Conservation (phyloP, 2,113 vertebrate species). For the Halcyon senegalensis region DNA sequence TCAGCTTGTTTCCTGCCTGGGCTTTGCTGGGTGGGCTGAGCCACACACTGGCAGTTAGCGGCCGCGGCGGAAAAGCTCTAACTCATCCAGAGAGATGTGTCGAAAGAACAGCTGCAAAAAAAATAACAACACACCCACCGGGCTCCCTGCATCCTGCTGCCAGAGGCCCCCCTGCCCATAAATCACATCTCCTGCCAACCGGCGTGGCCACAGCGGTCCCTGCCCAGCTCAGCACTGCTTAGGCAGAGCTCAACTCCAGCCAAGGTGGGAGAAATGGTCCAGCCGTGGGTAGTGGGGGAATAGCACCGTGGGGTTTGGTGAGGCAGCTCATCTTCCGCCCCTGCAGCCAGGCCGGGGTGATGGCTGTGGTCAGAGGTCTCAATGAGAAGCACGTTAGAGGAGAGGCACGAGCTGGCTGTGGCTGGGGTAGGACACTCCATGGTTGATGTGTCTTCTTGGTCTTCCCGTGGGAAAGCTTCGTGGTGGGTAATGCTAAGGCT, state of each 20-base stretch:
- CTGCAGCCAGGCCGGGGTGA: background rate
- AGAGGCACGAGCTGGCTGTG: background rate
- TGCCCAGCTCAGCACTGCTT: fast-evolving
- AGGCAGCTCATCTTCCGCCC: background rate
- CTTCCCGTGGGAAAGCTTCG: background rate
- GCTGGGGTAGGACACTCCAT: background rate
- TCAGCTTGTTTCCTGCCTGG: background rate
- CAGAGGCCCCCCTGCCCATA: background rate
- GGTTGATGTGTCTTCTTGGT: background rate
- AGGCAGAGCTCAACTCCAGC: background rate
- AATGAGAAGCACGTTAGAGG: fast-evolving
- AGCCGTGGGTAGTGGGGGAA: fast-evolving
- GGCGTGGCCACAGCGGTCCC: fast-evolving
- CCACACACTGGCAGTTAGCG: fast-evolving
- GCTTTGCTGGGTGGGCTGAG: background rate
- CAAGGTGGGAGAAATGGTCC: background rate
- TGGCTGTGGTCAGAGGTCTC: background rate
- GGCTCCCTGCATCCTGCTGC: background rate
- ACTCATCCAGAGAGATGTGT: background rate
- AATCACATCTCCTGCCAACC: background rate
- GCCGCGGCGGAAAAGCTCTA: background rate
- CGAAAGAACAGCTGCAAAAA: background rate
- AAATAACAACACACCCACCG: background rate
- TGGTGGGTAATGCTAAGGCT: background rate
- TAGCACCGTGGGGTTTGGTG: background rate